phyloP scores from a whole-genome alignment of 2,113 vertebrate genomes.

The Xenus cinereus region DNA sequence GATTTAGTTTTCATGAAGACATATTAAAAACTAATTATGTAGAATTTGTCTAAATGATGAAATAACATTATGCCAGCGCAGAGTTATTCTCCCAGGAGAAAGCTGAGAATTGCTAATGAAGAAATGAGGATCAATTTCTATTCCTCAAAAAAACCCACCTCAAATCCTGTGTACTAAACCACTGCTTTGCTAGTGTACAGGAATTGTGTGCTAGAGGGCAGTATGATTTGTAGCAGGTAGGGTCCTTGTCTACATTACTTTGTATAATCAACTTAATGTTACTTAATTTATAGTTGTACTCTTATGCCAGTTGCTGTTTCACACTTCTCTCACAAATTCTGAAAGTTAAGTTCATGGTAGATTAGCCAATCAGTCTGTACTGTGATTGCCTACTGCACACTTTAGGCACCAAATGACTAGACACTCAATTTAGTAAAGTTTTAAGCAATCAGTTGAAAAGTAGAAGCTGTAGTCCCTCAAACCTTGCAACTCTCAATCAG shows the following conservation, averaged over 20 bases:
- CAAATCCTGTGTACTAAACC: not conserved
- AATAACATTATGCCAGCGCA: not conserved
- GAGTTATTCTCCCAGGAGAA: not conserved
- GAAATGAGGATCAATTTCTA: not conserved
- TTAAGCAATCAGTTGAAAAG: not conserved
- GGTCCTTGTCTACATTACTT: not conserved
- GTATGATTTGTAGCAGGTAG: not conserved
- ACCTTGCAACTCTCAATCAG: not conserved
- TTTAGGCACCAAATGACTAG: accelerated
- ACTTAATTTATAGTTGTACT: not conserved
- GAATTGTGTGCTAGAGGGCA: not conserved
- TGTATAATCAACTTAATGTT: not conserved
- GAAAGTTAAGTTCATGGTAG: not conserved
- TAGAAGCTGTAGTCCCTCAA: not conserved
- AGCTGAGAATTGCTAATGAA: not conserved
- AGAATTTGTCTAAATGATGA: not conserved
- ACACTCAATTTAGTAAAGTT: not conserved
- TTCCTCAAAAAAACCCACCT: not conserved
- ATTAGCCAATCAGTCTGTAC: not conserved
- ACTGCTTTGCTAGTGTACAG: not conserved
- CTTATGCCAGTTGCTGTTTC: not conserved
- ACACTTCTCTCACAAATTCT: not conserved
- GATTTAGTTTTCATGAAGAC: constrained; percentile 4
- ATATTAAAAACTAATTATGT: not conserved
- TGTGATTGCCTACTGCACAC: not conserved